Evolutionary conservation across 1,140 invertebrate genomes (phyloP), one percentile per base, ranked within the genome.

Genomic region (Procambarus clarkii): DNA sequence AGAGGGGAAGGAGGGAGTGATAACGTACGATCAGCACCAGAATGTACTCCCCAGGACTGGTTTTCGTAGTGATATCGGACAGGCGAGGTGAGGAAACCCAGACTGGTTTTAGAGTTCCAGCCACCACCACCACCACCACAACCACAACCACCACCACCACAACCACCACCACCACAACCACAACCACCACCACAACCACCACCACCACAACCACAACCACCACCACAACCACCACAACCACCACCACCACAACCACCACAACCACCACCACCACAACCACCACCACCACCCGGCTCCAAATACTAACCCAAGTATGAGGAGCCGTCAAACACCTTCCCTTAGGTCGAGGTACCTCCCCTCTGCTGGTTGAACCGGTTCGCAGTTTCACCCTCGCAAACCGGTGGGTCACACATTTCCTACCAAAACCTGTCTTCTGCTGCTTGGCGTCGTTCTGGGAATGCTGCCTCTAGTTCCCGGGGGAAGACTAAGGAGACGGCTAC

Each of bases 21-120:
- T 3, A 3, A 54, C 4, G n/a, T 8, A 74, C 3, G 5, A 74
- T 2, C 0, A 74, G 69, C 69, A 74, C 8, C 24, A 74, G 24
- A 34, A 74, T 74, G 69, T n/a, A 34, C 69, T 15, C 21, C 24
- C 69, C 7, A 11, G 34, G 69, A 34, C 24, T 34, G 24, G 69
- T 74, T 74, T 74, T 74, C 34, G 34, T 34, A 74, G n/a, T 74
- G 69, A 34, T n/a, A 21, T 64, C 34, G 34, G 60, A 74, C 69
- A 21, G 21, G 69, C 21, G 69, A 74, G 69, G 69, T 74, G 69
- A 74, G 69, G 69, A 74, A 74, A 74, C 69, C 69, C 69, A 69
- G 64, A 5, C 15, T 69, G 64, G 15, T 69, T 74, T n/a, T 34
- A 0, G 69, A 8, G 69, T 13, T 0, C 13, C 64, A 18, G 13